A percentile compares a stretch with the other conserved stretches of the same genome.
Conservation (phyloP, 2,113 vertebrate genomes). For the Scatophagus argus region DNA sequence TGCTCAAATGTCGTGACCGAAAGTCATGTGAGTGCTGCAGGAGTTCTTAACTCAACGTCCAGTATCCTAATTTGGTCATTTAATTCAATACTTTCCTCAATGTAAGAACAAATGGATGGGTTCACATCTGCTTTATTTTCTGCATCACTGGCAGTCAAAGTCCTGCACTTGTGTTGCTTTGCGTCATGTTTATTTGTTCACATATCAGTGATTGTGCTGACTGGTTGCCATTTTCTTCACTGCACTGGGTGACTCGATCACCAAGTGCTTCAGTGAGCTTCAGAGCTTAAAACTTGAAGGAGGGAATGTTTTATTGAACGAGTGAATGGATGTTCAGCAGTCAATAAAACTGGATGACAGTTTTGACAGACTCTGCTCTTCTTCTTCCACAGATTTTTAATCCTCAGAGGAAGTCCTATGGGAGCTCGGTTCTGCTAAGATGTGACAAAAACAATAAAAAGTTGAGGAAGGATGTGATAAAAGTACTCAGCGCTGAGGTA, state of each 20-base stretch:
- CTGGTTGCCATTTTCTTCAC: slow-evolving; percentile 26
- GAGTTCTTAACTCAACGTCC: slow-evolving; percentile 3
- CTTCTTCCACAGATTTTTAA: not conserved
- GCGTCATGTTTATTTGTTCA: not conserved
- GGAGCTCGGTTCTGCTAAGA: not conserved
- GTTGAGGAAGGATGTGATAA: no score
- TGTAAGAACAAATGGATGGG: not conserved
- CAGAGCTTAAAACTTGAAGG: slow-evolving; percentile 59
- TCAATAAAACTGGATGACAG: slow-evolving; percentile 75
- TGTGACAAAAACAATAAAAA: no score
- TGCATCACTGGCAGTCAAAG: not conserved
- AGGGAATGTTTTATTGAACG: slow-evolving; percentile 41
- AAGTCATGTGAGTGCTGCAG: slow-evolving; percentile 1
- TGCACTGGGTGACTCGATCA: slow-evolving; percentile 38
- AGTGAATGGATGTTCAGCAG: slow-evolving; percentile 59
- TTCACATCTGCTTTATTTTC: slow-evolving; percentile 7
- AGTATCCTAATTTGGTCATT: not conserved
- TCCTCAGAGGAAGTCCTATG: no score
- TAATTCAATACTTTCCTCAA: not conserved
- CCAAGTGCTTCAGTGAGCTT: slow-evolving; percentile 17
- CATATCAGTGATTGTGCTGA: slow-evolving; percentile 37
- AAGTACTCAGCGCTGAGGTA: no score
- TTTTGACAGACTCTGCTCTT: slow-evolving; percentile 15
- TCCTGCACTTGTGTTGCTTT: not conserved
- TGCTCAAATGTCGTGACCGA: not conserved